phyloP scores from a whole-genome alignment of 2,113 vertebrate species.

The Scopus umbretta region DNA sequence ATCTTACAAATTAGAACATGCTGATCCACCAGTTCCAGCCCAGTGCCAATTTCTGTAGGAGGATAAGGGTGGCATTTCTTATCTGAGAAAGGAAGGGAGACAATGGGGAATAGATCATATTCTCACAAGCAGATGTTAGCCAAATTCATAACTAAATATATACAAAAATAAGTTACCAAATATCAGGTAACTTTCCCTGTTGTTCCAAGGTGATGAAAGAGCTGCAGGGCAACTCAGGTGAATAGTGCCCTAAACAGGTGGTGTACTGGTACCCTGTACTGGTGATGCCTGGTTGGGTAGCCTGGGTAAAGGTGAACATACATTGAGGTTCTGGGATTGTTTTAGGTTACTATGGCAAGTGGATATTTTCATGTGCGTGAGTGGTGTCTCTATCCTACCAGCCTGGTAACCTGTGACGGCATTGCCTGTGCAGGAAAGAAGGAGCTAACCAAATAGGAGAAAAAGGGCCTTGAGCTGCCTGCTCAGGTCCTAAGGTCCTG shows the following conservation, averaged over 20 bases:
- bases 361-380: neutral
- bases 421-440: neutral
- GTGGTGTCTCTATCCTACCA: neutral
- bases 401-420: neutral
- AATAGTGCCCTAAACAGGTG: neutral
- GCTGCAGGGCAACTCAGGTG: neutral
- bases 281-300: neutral
- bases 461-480: neutral
- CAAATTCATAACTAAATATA: neutral
- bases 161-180: neutral
- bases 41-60: neutral
- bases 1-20: neutral
- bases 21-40: neutral
- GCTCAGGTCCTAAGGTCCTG: neutral
- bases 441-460: neutral
- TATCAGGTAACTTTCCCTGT: neutral
- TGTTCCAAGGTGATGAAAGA: neutral
- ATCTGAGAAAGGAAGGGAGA: neutral
- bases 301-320: neutral
- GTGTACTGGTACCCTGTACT: neutral
- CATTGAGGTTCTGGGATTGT: neutral
- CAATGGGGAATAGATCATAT: neutral
- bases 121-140: neutral
- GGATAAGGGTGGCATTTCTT: neutral
- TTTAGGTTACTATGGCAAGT: neutral